Percentiles rank a stretch among this genome's conserved stretches.
Evolutionary conservation across 2,888 invertebrate genomes (phyloP).

Genomic region (Tillus elongatus): DNA sequence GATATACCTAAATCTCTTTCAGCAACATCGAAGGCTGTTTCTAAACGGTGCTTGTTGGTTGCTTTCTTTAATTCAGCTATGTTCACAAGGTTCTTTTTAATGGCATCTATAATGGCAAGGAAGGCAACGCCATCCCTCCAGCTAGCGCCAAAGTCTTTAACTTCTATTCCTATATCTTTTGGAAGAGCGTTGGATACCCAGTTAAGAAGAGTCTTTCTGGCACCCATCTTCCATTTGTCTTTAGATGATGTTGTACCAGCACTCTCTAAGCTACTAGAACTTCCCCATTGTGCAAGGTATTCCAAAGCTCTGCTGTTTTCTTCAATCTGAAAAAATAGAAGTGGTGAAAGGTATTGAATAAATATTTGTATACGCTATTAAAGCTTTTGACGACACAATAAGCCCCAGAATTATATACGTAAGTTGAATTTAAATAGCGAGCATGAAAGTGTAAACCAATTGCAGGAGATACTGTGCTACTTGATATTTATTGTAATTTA

Average conservation of each 20-base stretch:
- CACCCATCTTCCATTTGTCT: constrained; percentile 79
- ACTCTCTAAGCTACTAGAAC: constrained; percentile 77
- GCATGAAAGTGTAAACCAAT: no score
- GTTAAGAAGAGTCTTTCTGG: constrained; percentile 80
- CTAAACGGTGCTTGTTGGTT: constrained; percentile 73
- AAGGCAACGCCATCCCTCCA: constrained; percentile 96
- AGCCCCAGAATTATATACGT: no score
- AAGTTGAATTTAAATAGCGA: no score
- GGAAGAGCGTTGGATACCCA: constrained; percentile 92
- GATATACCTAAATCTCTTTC: constrained; percentile 87
- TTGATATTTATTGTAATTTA: no score
- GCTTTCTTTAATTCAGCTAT: constrained; percentile 69
- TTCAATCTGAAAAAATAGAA: constrained; percentile 66
- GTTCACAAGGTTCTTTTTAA: constrained; percentile 86
- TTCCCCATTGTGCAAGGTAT: constrained; percentile 73
- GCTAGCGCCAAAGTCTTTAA: constrained; percentile 88
- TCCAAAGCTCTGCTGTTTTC: constrained; percentile 86
- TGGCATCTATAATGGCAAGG: constrained; percentile 89
- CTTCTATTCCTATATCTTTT: constrained; percentile 78
- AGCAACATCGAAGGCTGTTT: constrained; percentile 89
- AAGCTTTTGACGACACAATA: no score
- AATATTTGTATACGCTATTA: no score
- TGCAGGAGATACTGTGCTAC: no score
- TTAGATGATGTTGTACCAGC: constrained; percentile 62
- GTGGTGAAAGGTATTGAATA: no score